These are phyloP conservation scores for Limenitis camilla DNA, from an alignment of 2,888 invertebrate genomes.

Conservation along the genomic window DNA sequence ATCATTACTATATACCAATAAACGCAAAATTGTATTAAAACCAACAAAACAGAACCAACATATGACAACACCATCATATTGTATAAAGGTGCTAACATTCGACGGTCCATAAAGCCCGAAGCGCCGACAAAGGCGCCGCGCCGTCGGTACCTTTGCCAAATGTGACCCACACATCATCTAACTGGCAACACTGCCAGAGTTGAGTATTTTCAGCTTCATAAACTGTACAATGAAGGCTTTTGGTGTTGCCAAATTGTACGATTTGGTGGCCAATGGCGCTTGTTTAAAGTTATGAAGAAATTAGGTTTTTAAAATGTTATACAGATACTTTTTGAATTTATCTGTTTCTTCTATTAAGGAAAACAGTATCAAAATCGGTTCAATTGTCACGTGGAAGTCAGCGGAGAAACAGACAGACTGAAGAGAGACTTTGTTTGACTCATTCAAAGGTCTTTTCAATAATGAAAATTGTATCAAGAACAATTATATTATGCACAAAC, in stretches of 20 bases:
- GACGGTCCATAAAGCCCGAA: slow-evolving; percentile 68
- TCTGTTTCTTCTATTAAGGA: no score
- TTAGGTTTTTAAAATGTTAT: neutral
- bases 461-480: no score
- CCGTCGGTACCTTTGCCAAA: slow-evolving; percentile 60
- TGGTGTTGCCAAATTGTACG: slow-evolving; percentile 28
- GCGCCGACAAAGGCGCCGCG: slow-evolving; percentile 53
- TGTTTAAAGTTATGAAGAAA: slow-evolving; percentile 2
- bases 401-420: no score
- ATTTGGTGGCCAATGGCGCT: slow-evolving; percentile 11
- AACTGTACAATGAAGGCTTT: slow-evolving; percentile 34
- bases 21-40: no score
- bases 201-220: slow-evolving; percentile 59
- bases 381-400: no score
- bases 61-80: no score
- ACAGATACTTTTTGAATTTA: neutral
- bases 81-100: slow-evolving; percentile 73
- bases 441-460: no score
- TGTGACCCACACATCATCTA: slow-evolving; percentile 56
- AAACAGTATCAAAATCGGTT: no score
- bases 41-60: no score
- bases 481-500: no score
- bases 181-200: slow-evolving; percentile 56
- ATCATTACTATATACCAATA: no score
- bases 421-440: no score